phyloP scores from a whole-genome alignment of 1,140 invertebrate genomes.

The Luehdorfia chinensis region DNA sequence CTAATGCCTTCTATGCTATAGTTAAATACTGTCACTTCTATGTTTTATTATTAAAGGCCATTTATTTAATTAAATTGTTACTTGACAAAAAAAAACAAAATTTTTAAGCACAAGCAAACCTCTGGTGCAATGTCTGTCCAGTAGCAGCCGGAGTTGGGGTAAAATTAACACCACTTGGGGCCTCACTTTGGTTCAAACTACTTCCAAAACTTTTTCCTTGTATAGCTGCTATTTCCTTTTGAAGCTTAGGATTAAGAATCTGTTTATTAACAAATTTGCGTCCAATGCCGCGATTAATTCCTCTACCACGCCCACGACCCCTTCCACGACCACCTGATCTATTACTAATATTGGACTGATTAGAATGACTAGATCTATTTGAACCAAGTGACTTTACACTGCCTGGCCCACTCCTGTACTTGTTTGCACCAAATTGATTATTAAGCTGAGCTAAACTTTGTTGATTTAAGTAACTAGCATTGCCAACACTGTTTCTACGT shows the following conservation, averaged over 20 bases:
- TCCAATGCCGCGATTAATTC: constrained; percentile 41
- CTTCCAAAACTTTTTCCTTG: constrained; percentile 58
- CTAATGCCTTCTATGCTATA: constrained; percentile 3
- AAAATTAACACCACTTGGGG: constrained; percentile 54
- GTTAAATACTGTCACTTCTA: constrained; percentile 2
- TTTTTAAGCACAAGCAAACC: constrained; percentile 45
- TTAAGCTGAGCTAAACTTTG: constrained; percentile 57
- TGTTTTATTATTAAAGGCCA: neutral
- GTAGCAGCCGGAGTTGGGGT: constrained; percentile 60
- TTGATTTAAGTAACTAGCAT: constrained; percentile 53
- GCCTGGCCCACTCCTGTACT: constrained; percentile 51
- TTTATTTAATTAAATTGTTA: too few species aligned
- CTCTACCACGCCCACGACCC: constrained; percentile 42
- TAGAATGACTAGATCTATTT: constrained; percentile 48
- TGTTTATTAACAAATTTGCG: constrained; percentile 65
- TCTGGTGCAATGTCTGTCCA: constrained; percentile 59
- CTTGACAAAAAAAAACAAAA: neutral
- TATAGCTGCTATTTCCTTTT: constrained; percentile 65
- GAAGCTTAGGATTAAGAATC: constrained; percentile 58
- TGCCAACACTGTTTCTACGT: constrained; percentile 63
- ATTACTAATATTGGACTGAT: constrained; percentile 39
- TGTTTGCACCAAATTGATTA: constrained; percentile 56
- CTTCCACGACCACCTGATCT: constrained; percentile 45
- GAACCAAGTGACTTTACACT: constrained; percentile 63
- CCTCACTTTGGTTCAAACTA: constrained; percentile 26